Evolutionary conservation across 2,113 vertebrate genomes (phyloP).

Genomic region (Heliornis fulica): DNA sequence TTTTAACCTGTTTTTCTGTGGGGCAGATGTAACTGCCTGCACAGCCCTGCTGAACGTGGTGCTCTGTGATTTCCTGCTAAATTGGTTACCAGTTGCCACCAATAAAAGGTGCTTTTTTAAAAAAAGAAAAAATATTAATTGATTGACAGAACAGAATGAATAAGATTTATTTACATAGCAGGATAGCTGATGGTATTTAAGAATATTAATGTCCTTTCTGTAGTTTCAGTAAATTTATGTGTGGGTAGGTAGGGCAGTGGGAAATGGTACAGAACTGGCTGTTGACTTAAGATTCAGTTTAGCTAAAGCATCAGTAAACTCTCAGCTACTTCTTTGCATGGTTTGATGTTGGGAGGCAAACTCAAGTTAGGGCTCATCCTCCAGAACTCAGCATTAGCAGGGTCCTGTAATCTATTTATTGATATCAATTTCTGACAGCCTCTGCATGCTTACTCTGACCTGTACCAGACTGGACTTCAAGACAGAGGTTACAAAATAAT

Average conservation of each 20-base stretch:
- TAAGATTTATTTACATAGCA: neutral
- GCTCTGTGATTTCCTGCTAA: neutral
- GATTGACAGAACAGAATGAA: neutral
- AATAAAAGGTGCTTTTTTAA: neutral
- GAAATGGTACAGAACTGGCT: neutral
- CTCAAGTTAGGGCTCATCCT: neutral
- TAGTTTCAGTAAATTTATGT: neutral
- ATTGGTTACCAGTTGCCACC: neutral
- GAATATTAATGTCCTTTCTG: neutral
- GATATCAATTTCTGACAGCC: neutral
- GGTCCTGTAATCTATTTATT: neutral
- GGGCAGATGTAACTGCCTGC: neutral
- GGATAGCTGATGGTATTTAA: neutral
- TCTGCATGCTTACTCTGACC: neutral
- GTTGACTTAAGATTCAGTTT: neutral
- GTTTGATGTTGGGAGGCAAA: neutral
- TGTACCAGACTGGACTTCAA: neutral
- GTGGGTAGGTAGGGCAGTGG: neutral
- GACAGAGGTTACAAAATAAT: neutral
- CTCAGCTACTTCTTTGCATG: neutral
- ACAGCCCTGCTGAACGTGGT: neutral
- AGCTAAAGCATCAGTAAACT: neutral
- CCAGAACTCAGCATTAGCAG: neutral
- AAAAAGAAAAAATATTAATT: neutral
- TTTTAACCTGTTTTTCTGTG: neutral